Evolutionary conservation across 2,888 invertebrate genomes (phyloP).

Genomic region (Cheilosia vulpina): DNA sequence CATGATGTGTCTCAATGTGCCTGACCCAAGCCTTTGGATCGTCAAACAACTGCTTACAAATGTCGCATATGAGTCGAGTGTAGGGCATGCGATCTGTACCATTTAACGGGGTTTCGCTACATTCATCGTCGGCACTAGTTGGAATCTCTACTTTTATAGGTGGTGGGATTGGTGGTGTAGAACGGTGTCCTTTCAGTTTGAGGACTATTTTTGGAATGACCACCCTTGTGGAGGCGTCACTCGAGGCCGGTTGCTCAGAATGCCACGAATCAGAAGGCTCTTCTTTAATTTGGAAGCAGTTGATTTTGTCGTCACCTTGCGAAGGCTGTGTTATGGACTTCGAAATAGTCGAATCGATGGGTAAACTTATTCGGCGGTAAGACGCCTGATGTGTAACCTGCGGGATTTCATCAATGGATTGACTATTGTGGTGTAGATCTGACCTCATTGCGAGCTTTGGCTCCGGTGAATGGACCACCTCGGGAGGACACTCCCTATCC

Average conservation of each 20-base stretch:
- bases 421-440: slow-evolving; percentile 54
- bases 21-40: slow-evolving; percentile 93
- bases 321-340: slow-evolving; percentile 1
- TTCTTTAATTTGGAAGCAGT: slow-evolving; percentile 84
- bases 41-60: slow-evolving; percentile 92
- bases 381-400: slow-evolving; percentile 12
- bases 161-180: slow-evolving; percentile 44
- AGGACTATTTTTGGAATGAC: slow-evolving; percentile 52
- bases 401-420: slow-evolving; percentile 54
- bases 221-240: slow-evolving; percentile 10
- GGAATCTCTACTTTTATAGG: slow-evolving; percentile 76
- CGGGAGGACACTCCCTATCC: slow-evolving; percentile 35
- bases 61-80: slow-evolving; percentile 91
- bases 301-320: slow-evolving; percentile 30
- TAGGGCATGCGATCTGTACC: slow-evolving; percentile 84
- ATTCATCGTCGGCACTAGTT: slow-evolving; percentile 66
- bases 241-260: slow-evolving; percentile 29
- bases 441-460: slow-evolving; percentile 54
- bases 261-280: slow-evolving; percentile 89
- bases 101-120: slow-evolving; percentile 81
- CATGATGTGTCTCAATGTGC: slow-evolving; percentile 90
- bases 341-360: slow-evolving; percentile 22
- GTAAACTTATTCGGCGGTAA: slow-evolving; percentile 58
- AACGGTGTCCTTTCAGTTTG: slow-evolving; percentile 47
- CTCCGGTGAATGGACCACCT: slow-evolving; percentile 22